These are phyloP conservation scores for Dryococelus australis DNA, from an alignment of 2,888 invertebrate genomes.

Conservation along the genomic window DNA sequence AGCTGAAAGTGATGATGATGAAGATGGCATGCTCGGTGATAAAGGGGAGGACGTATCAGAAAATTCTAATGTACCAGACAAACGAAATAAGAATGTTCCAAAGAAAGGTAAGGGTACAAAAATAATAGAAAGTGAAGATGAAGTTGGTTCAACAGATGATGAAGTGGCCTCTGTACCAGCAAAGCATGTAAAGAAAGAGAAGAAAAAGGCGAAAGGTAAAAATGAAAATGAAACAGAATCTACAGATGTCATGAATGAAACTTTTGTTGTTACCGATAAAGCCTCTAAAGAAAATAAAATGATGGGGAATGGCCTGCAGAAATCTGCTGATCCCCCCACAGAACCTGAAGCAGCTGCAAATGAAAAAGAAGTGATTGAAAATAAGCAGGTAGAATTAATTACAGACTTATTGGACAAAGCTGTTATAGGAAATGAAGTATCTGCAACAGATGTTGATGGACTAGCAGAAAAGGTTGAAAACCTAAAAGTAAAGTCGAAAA, in stretches of 20 bases:
- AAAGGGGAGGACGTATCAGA: conserved; percentile 61
- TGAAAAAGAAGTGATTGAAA: conserved; percentile 13
- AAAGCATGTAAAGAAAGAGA: conserved; percentile 37
- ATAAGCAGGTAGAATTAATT: conserved; percentile 37
- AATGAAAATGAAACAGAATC: conserved; percentile 51
- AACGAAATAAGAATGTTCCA: conserved; percentile 23
- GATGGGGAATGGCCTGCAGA: not conserved
- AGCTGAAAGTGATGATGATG: conserved; percentile 40
- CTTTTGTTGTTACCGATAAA: conserved; percentile 49
- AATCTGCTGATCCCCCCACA: not conserved
- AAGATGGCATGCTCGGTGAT: conserved; percentile 47
- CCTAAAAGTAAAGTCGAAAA: conserved; percentile 36
- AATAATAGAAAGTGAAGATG: conserved; percentile 46
- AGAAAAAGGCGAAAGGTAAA: conserved; percentile 57
- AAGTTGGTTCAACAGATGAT: conserved; percentile 26
- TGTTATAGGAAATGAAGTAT: conserved; percentile 33
- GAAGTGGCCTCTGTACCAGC: not conserved
- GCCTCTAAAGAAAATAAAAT: not conserved
- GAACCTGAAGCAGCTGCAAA: not conserved
- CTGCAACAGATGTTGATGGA: conserved; percentile 53
- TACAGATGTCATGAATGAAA: conserved; percentile 55
- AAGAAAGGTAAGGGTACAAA: conserved; percentile 24
- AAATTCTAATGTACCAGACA: not conserved
- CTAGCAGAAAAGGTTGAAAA: conserved; percentile 51
- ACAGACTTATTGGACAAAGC: conserved; percentile 21